Evolutionary conservation across 2,888 invertebrate genomes (phyloP), one percentile per base, ranked within the genome.

Genomic region (Eudasyphora cyanicolor): DNA sequence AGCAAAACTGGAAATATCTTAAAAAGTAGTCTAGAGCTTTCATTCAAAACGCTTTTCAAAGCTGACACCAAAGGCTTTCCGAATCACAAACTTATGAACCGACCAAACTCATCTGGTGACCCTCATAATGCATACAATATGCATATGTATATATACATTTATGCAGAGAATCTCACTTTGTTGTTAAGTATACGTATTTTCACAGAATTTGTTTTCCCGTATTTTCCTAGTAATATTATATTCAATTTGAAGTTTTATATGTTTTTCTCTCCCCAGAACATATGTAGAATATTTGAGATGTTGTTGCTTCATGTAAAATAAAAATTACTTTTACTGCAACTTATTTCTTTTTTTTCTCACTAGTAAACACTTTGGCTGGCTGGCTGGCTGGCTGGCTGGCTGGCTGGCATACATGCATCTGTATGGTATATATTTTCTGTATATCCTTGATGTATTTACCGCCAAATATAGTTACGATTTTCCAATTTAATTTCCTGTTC

Each of bases 371-470:
- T n/a, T n/a, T n/a, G n/a, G n/a, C n/a, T n/a, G n/a, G n/a, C n/a
- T n/a, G n/a, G n/a, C n/a, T n/a, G n/a, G n/a, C n/a, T n/a, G n/a
- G n/a, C n/a, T n/a, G n/a, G n/a, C n/a, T n/a, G n/a, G n/a, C n/a
- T n/a, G n/a, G n/a, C n/a, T n/a, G 8, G n/a, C 19, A n/a, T n/a
- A 32, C 3, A 27, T 32, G 24, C 35, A 42, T 67, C 14, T 45
- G 49, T 69, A 67, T 42, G n/a, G 49, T 45, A 69, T 27, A 27
- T 24, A 69, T 71, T 29, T 49, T 49, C 29, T 75, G n/a, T 54
- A 19, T 29, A 67, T 67, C 19, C 54, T 67, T 76, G 73, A 76
- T 64, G 64, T 62, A 82, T 75, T 77, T 70, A 75, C 77, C 51
- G 70, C 60, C 70, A 64, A 73, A 73, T 76, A 77, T 45, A 35